Evolutionary conservation across 1,140 invertebrate species (phyloP), one percentile per base, ranked within the genome.

Genomic region (Acromyrmex echinatior): DNA sequence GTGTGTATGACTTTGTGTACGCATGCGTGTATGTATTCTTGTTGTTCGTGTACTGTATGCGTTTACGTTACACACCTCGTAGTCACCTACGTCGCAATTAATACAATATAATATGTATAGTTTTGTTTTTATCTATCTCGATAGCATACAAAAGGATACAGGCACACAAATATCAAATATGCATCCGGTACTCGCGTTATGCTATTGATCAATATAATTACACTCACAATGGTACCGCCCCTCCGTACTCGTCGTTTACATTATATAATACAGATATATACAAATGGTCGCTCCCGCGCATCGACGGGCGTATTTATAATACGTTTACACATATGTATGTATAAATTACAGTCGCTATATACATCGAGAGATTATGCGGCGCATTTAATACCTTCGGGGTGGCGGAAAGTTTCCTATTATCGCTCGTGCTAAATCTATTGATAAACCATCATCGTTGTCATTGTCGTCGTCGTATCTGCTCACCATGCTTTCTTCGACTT

Each of bases 101-200:
- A 93, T 91, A 88, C 89, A 90, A 92, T 94, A 94, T 95, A 94
- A 92, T 94, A 94, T 93, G 91, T 92, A 94, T 94, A 94, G 90
- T 93, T 94, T 90, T 91, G 86, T 80, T 90, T 87, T 88, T 89
- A 74, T 92, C 92, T 94, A 94, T 94, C 91, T 94, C 91, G 91
- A 88, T 94, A 95, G 94, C 94, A 95, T 94, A 95, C 94, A 95
- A 95, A 95, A 95, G 93, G 92, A 94, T 95, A 95, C 94, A 95
- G 94, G 94, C 94, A 95, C 94, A 95, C 94, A 95, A 94, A 95
- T 95, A 95, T 95, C 94, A 94, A 95, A 95, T 94, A 95, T 94
- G 94, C 93, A 93, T 94, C 92, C 93, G 93, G 92, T 94, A 94
- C 91, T 94, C 92, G 66, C 66, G 92, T 92, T 93, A 92, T 87